These are phyloP conservation scores for Phallusia fumigata DNA, from an alignment of 23 tunicate species.

Conservation along the genomic window DNA sequence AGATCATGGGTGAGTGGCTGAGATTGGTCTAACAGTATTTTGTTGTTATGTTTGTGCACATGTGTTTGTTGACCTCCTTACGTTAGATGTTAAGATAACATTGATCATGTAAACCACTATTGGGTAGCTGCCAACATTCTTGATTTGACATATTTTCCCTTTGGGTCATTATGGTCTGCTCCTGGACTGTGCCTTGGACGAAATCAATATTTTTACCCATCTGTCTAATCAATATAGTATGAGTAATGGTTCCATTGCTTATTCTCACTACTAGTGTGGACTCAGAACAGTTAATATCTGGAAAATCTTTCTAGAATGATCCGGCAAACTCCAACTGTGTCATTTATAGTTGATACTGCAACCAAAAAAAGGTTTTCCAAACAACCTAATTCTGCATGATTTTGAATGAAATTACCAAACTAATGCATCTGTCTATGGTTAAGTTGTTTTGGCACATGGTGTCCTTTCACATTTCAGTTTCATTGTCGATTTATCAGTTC, in stretches of 20 bases:
- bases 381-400: not conserved
- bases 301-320: not conserved
- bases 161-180: too few relatives aligned
- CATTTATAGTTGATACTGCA: not conserved
- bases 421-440: not conserved
- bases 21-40: not conserved
- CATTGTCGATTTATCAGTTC: not conserved
- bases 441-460: too few relatives aligned
- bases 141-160: too few relatives aligned
- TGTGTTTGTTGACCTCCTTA: not conserved
- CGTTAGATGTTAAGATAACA: not conserved
- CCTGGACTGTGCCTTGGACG: too few relatives aligned
- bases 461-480: too few relatives aligned
- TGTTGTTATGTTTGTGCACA: not conserved
- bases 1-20: conserved; percentile 2
- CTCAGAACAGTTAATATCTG: too few relatives aligned
- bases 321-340: not conserved
- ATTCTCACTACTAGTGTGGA: too few relatives aligned
- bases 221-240: too few relatives aligned
- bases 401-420: not conserved
- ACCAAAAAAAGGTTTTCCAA: not conserved
- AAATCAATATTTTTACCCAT: too few relatives aligned
- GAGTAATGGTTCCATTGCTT: too few relatives aligned
- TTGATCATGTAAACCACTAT: too few relatives aligned
- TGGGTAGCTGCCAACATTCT: too few relatives aligned